These are phyloP conservation scores for Brachypteracias leptosomus DNA, from an alignment of 2,113 vertebrate species.

Conservation along the genomic window DNA sequence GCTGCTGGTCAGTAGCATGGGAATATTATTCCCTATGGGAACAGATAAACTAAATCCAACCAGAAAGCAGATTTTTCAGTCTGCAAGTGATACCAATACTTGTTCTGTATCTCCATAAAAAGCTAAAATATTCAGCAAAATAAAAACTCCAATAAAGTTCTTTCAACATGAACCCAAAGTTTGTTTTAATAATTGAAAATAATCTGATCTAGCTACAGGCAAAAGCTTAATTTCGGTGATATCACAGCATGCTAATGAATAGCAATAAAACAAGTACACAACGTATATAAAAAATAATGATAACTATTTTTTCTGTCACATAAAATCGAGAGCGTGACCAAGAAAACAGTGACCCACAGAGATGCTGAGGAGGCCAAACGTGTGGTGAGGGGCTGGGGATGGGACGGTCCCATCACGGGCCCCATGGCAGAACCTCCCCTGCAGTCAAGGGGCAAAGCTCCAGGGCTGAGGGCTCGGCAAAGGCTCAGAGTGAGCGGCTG, in stretches of 20 bases:
- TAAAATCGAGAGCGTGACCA: fast-evolving
- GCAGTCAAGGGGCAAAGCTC: not conserved
- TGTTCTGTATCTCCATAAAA: not conserved
- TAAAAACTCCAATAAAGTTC: not conserved
- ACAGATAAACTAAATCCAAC: not conserved
- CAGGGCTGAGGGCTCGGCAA: not conserved
- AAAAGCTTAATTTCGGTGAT: not conserved
- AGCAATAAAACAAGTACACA: not conserved
- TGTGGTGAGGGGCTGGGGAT: fast-evolving
- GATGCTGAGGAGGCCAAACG: fast-evolving
- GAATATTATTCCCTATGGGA: not conserved
- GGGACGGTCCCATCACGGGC: not conserved
- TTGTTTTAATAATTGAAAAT: constrained; percentile 1
- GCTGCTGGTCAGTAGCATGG: not conserved
- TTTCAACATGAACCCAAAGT: not conserved
- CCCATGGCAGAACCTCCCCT: not conserved
- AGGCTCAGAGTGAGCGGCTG: not conserved
- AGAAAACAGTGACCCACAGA: not conserved
- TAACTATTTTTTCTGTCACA: not conserved
- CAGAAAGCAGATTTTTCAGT: not conserved
- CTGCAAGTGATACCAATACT: not conserved
- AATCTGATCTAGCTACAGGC: not conserved
- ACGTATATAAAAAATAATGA: not conserved
- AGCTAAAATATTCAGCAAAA: not conserved
- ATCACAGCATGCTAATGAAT: not conserved